phyloP scores from a whole-genome alignment of 2,113 vertebrate species.

The Addax nasomaculatus region DNA sequence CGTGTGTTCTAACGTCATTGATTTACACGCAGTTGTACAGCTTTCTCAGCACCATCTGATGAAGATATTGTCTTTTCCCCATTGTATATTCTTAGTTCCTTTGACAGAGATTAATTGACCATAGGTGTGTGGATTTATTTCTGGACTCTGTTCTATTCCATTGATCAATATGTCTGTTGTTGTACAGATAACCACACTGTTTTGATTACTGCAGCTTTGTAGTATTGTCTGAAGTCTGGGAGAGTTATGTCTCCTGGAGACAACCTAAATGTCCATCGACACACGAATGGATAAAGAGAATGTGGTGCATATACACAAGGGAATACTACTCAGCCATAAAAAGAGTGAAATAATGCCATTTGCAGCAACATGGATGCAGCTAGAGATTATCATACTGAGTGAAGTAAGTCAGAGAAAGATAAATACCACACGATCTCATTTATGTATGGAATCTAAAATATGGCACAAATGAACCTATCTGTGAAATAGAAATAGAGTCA shows the following conservation, averaged over 20 bases:
- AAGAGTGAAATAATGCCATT: not conserved
- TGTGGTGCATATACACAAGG: not conserved
- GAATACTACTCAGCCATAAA: not conserved
- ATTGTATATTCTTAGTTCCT: not conserved
- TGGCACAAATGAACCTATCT: not conserved
- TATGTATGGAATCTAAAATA: not conserved
- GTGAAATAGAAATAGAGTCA: not conserved
- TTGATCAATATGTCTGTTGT: not conserved
- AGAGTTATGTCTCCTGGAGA: not conserved
- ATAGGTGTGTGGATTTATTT: not conserved
- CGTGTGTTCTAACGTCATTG: fast-evolving
- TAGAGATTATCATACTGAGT: not conserved
- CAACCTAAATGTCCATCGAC: not conserved
- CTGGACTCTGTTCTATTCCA: not conserved
- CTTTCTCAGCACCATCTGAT: not conserved
- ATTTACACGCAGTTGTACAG: not conserved
- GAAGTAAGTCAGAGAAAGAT: not conserved
- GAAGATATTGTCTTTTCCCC: not conserved
- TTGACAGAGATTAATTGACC: not conserved
- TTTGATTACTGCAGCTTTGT: not conserved
- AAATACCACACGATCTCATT: not conserved
- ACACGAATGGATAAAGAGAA: not conserved
- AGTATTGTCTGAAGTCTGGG: not conserved
- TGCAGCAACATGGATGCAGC: not conserved
- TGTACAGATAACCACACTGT: not conserved